A percentile compares a stretch with the other conserved stretches of the same genome.
Evolutionary conservation across 2,113 vertebrate species (phyloP).

Genomic region (Oxyura jamaicensis): DNA sequence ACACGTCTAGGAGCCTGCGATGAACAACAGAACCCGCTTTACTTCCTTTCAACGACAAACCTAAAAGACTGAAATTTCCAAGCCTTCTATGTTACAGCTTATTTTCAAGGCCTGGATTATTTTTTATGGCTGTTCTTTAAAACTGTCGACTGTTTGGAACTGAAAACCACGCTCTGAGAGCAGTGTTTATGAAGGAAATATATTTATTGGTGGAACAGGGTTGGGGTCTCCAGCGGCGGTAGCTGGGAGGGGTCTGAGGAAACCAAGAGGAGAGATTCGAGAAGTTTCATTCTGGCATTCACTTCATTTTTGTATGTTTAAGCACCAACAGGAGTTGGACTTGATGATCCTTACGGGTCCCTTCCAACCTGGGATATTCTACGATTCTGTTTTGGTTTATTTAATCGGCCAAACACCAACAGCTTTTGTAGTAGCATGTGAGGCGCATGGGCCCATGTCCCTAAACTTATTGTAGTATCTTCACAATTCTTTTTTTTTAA

Average conservation of each 20-base stretch:
- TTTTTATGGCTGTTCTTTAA: background rate
- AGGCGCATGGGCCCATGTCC: background rate
- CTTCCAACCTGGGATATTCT: too few species aligned
- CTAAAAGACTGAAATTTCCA: background rate
- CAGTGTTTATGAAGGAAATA: background rate
- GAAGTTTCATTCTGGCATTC: background rate
- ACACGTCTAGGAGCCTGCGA: background rate
- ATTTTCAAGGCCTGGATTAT: background rate
- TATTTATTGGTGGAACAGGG: fast-evolving
- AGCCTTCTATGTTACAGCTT: background rate
- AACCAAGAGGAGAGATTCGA: background rate
- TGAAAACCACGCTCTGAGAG: background rate
- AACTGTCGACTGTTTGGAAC: fast-evolving
- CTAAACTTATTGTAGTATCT: fast-evolving
- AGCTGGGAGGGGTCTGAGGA: background rate
- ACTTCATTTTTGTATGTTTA: background rate
- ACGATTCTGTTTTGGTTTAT: background rate
- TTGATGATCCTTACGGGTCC: too few species aligned
- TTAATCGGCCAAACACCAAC: background rate
- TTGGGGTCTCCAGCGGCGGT: fast-evolving
- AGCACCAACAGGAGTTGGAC: background rate
- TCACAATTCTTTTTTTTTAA: background rate
- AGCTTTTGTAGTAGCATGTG: background rate
- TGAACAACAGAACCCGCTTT: background rate
- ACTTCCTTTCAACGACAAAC: fast-evolving